Evolutionary conservation across 1,140 invertebrate genomes (phyloP).

Genomic region (Ephestia elutella): DNA sequence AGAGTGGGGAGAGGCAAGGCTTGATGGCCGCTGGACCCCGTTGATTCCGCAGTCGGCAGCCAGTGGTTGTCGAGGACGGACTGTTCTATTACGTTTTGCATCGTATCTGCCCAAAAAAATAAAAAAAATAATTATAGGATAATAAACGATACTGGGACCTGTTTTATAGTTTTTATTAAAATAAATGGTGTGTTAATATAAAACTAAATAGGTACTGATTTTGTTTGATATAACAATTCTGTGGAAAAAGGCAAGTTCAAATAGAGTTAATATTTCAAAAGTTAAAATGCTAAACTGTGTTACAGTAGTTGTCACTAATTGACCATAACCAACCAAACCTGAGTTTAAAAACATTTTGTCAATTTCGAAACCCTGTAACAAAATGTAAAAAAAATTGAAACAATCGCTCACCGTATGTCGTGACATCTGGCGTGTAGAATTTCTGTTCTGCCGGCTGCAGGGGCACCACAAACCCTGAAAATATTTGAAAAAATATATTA

Average conservation of each 20-base stretch:
- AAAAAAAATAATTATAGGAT: not conserved
- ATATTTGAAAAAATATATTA: conserved; percentile 6
- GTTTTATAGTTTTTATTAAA: too few species aligned
- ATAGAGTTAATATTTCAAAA: too few species aligned
- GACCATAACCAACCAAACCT: too few species aligned
- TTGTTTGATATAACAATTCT: too few species aligned
- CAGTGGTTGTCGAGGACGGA: conserved; percentile 66
- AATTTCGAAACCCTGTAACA: not conserved
- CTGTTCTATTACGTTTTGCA: conserved; percentile 68
- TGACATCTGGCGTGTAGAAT: conserved; percentile 62
- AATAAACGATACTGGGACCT: too few species aligned
- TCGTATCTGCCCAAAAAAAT: conserved; percentile 50
- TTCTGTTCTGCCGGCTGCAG: conserved; percentile 63
- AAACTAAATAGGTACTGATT: too few species aligned
- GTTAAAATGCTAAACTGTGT: too few species aligned
- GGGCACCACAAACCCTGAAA: conserved; percentile 56
- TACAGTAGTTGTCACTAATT: too few species aligned
- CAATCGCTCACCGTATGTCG: conserved; percentile 52
- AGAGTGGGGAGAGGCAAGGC: conserved; percentile 33
- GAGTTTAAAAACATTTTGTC: too few species aligned
- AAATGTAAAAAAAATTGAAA: not conserved
- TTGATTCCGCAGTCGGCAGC: conserved; percentile 62
- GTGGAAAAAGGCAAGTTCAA: too few species aligned
- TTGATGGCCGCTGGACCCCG: conserved; percentile 32
- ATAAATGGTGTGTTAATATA: too few species aligned